Conservation (phyloP, 2,113 vertebrate species). For the Myrmecophaga tridactyla region DNA sequence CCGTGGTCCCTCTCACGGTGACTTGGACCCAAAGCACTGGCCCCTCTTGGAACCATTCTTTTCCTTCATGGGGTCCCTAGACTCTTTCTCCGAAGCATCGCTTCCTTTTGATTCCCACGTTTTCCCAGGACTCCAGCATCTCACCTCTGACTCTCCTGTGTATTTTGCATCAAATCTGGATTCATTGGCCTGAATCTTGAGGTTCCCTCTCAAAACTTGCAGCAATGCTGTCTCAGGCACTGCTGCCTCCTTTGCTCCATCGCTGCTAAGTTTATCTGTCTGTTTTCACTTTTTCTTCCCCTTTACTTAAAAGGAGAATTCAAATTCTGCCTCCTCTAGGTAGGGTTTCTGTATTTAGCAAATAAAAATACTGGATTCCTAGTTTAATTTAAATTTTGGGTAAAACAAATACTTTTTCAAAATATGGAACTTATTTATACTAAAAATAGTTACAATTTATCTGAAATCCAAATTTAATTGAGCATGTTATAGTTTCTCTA, state of each 20-base stretch:
- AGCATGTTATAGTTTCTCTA: background rate
- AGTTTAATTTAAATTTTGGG: conserved; percentile 13
- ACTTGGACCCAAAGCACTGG: background rate
- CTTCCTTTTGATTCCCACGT: background rate
- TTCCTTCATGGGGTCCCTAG: background rate
- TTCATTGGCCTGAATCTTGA: background rate
- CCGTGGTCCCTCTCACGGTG: background rate
- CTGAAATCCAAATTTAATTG: background rate
- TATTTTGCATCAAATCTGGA: background rate
- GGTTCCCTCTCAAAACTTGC: background rate
- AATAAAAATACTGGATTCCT: background rate
- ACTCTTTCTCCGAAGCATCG: background rate
- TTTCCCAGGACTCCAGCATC: background rate
- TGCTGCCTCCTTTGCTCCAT: background rate
- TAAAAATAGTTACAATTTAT: background rate
- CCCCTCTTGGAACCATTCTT: background rate
- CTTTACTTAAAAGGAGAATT: background rate
- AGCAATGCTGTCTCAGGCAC: background rate
- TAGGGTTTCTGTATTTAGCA: background rate
- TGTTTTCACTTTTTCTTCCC: background rate
- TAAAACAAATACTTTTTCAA: background rate
- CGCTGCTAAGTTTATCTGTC: background rate
- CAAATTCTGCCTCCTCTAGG: background rate
- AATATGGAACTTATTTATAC: background rate
- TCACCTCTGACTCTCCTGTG: background rate